A percentile compares a stretch with the other conserved stretches of the same genome.
These are phyloP conservation scores for Xestia xanthographa DNA, from an alignment of 2,888 invertebrate genomes.

Conservation along the genomic window DNA sequence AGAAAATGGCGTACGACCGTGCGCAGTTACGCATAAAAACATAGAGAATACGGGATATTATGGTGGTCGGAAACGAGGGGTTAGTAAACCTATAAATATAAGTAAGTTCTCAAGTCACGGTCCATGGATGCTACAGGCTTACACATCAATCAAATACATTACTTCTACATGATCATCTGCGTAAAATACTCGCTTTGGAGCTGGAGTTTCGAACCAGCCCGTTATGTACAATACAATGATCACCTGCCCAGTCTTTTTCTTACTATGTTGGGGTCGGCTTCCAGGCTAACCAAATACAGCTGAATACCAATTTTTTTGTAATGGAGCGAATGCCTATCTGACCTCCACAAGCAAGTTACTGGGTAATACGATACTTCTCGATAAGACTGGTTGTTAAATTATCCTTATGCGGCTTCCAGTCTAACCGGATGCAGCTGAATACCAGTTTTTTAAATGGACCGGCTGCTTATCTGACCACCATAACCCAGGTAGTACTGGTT, in stretches of 20 bases:
- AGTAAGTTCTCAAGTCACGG: conserved; percentile 27
- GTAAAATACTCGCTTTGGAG: too few relatives aligned
- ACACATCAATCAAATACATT: conserved; percentile 36
- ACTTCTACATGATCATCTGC: too few relatives aligned
- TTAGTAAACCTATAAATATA: conserved; percentile 26
- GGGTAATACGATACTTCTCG: too few relatives aligned
- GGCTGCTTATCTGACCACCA: too few relatives aligned
- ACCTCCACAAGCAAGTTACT: neutral
- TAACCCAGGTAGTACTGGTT: too few relatives aligned
- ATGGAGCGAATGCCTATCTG: neutral
- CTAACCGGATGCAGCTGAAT: too few relatives aligned
- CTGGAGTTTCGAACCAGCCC: too few relatives aligned
- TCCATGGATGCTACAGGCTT: neutral
- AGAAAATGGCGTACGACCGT: conserved; percentile 1
- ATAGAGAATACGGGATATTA: conserved; percentile 22
- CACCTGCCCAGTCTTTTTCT: neutral
- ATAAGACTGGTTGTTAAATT: too few relatives aligned
- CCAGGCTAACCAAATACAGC: neutral
- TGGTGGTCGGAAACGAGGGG: conserved; percentile 16
- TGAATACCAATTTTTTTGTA: neutral
- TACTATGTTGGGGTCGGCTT: neutral
- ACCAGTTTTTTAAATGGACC: too few relatives aligned
- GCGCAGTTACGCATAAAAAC: conserved; percentile 14
- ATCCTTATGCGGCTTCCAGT: too few relatives aligned
- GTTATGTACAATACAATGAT: too few relatives aligned